Evolutionary conservation across 2,797 vertebrate genomes (phyloP).

Genomic region (Chiroxiphia lanceolata): DNA sequence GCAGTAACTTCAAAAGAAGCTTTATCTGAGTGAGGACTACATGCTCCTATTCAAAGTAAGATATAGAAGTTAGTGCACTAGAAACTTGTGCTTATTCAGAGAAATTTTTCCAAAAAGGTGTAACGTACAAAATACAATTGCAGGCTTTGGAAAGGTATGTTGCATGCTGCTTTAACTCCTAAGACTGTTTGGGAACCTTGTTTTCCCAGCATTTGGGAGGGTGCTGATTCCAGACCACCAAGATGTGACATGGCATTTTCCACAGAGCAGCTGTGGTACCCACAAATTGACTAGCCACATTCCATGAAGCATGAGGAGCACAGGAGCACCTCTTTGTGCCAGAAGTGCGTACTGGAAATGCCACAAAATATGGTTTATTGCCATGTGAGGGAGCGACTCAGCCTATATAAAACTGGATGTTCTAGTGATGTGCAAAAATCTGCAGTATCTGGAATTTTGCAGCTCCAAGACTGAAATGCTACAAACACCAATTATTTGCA

Average conservation of each 20-base stretch:
- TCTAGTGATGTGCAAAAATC: not conserved
- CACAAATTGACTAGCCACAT: not conserved
- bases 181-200: not conserved
- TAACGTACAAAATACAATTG: not conserved
- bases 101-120: not conserved
- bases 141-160: not conserved
- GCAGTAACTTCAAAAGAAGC: not conserved
- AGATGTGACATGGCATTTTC: rapidly evolving
- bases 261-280: not conserved
- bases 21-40: not conserved
- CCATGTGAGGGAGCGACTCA: not conserved
- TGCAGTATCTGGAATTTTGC: not conserved
- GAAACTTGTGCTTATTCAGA: not conserved
- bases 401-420: not conserved
- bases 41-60: not conserved
- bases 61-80: not conserved
- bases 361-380: not conserved
- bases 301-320: not conserved
- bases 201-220: not conserved
- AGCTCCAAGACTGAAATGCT: not conserved
- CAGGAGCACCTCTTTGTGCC: not conserved
- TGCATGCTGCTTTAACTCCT: not conserved
- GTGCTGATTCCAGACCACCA: not conserved
- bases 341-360: not conserved
- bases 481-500: not conserved